Evolutionary conservation across 2,113 vertebrate species (phyloP), one percentile per base, ranked within the genome.

Genomic region (Amphiprion percula): DNA sequence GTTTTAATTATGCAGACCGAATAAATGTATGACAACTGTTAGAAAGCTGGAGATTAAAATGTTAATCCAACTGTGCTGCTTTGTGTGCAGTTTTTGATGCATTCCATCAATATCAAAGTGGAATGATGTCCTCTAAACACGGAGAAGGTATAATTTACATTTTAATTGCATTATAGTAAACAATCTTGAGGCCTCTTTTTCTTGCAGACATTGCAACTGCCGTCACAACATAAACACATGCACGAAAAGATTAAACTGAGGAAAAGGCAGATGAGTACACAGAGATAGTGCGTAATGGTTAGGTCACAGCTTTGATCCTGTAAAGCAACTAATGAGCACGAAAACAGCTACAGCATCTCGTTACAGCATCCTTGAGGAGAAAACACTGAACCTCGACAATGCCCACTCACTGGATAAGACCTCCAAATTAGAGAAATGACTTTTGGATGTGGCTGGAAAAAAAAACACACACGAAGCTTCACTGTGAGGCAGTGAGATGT

Each of bases 271-370:
- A 30, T 68, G 24, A 19, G 55, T 5, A 53, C 46, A 10, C 56
- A 62, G 44, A 58, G 21, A 23, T n/a, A 62, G 10, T 14, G 4
- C 47, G 11, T 26, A 23, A 66, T 4, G 6, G 74, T 79, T 61
- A 3, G 74, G 49, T 69, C 71, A 63, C 23, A 0, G 10, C 50
- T 82, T 77, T 74, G 71, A 85, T 79, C 26, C 53, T 12, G 10
- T 49, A 26, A 65, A 50, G 50, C 28, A 72, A 46, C 63, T 78
- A 79, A 81, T 67, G 67, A 78, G 17, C 33, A 56, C 16, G 52
- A 61, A 76, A 54, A 46, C 26, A 44, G 55, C 60, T 10, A 44
- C 5, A n/a, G 33, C 49, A 55, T 24, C 66, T 61, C 67, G 41
- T 75, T 66, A 60, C 73, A 75, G 63, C 50, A 53, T 53, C 54